Base-by-base conservation (phyloP, 2,888 invertebrate genomes). In the Listrodromus nycthemerus region DNA sequence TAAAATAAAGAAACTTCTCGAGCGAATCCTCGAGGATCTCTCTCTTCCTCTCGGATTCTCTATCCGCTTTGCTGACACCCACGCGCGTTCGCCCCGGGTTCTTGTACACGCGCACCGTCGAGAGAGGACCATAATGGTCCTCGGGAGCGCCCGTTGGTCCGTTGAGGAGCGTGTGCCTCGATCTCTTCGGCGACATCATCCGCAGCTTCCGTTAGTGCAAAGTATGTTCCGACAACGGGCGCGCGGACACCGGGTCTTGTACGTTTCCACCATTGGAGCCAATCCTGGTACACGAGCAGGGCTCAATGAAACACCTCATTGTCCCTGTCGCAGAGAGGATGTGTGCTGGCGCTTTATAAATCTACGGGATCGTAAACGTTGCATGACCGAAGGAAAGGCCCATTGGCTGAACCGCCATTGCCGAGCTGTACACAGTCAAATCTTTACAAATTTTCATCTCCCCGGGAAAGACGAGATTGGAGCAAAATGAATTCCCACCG, bases 31-130 rank as follows among this genome's bases (percentile, higher is more conserved):
- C 71, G 73, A 73, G 27, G 76, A 76, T 80, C 83, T 78, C 78
- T 66, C 50, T 71, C 71, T 81, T 71, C 50, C 27, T 66, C 58
- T 52, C 16, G 58, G 76, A 50, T 74, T 50, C 65, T 77, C 76
- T 70, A 81, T 84, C 84, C 84, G 77, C 80, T 77, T 77, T 84
- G 77, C 76, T 55, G 73, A 84, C 84, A 75, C 84, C 84, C 84
- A 84, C 84, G 80, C 84, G 73, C 76, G 48, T 65, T 80, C 73
- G 77, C 74, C 77, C 45, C 63, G 58, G 70, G 80, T 78, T 80
- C 77, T 69, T 84, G 80, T 84, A 65, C 41, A 16, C 73, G 73
- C 70, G 52, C 70, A 37, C 52, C 16, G 13, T 45, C 41, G 76
- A 41, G 73, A 24, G 52, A 74, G 63, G 65, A 74, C 73, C 84